Evolutionary conservation across 2,888 invertebrate species (phyloP), one percentile per base, ranked within the genome.

Genomic region (Kryphioiulus occultus): DNA sequence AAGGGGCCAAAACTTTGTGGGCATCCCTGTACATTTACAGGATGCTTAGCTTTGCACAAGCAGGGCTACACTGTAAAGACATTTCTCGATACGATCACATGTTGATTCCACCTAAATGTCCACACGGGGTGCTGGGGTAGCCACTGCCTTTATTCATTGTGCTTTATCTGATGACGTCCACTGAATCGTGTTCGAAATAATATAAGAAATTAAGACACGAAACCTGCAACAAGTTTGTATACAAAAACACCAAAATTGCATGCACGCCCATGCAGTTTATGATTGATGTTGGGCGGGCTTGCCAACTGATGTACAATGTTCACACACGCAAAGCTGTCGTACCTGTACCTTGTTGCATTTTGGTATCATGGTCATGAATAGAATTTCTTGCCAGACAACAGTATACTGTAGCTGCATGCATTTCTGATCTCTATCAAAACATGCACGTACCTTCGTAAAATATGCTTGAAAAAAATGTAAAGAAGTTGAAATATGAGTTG

Each of bases 91-190:
- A 78, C 12, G 78, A 78, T 78, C 78, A 78, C 78, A 78, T 78
- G 78, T 78, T 78, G 78, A 78, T 78, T 30, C 12, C 78, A 15
- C 12, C 78, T 78, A 78, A 78, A 78, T 78, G 30, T 30, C 78
- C 22, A 30, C 78, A 78, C 78, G 78, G 78, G 78, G 78, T 30
- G 78, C 78, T 19, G 15, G 26, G 30, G 12, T 30, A 30, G 78
- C 78, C 78, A 78, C 78, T 30, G 30, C 78, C 30, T 78, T 78
- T 78, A 78, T 78, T 78, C 78, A 78, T 78, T 78, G 78, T 78
- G 30, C 78, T 78, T 78, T 78, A 78, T 78, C 78, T 78, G 78
- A 78, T 78, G 78, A 78, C 78, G 78, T 78, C 78, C 15, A 78
- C 15, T 30, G 78, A 78, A 78, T 15, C 78, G 78, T 78, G 78